Conservation (phyloP, 2,797 vertebrate species). For the Halcyon chelicuti region DNA sequence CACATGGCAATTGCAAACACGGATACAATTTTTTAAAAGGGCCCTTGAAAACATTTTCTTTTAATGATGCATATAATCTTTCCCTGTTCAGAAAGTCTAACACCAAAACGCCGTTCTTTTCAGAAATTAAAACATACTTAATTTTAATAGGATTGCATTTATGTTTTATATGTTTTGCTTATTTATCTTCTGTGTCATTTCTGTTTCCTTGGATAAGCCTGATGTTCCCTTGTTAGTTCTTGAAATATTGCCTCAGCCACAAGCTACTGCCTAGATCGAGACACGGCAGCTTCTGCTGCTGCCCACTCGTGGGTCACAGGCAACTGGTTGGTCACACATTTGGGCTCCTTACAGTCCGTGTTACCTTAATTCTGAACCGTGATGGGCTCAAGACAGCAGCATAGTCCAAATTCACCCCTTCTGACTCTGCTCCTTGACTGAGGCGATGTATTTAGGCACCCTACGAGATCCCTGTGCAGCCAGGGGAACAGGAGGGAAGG, state of each 20-base stretch:
- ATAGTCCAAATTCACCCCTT: neutral
- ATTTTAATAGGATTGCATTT: slow-evolving; percentile 77
- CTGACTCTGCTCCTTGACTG: neutral
- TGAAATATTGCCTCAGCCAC: slow-evolving; percentile 75
- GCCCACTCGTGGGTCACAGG: neutral
- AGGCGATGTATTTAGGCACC: neutral
- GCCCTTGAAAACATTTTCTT: slow-evolving; percentile 70
- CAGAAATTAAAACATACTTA: slow-evolving; percentile 70
- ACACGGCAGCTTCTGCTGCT: slow-evolving; percentile 7
- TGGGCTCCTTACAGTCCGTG: neutral
- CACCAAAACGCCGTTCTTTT: slow-evolving; percentile 66
- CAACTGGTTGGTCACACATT: neutral
- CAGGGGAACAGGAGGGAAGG: neutral
- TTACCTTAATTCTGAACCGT: neutral
- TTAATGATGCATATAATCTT: slow-evolving; percentile 72
- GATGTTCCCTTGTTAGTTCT: slow-evolving; percentile 73
- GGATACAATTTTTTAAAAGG: slow-evolving; percentile 44
- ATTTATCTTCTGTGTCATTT: slow-evolving; percentile 68
- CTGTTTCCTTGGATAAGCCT: slow-evolving; percentile 61
- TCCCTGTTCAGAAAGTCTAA: slow-evolving; percentile 54
- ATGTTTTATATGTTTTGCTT: slow-evolving; percentile 66
- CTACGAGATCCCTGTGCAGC: neutral
- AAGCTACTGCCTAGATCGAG: slow-evolving; percentile 47
- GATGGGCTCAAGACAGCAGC: neutral
- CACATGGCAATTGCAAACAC: slow-evolving; percentile 72